Base-by-base conservation (phyloP, 2,888 invertebrate species). In the Cryptocephalus moraei region DNA sequence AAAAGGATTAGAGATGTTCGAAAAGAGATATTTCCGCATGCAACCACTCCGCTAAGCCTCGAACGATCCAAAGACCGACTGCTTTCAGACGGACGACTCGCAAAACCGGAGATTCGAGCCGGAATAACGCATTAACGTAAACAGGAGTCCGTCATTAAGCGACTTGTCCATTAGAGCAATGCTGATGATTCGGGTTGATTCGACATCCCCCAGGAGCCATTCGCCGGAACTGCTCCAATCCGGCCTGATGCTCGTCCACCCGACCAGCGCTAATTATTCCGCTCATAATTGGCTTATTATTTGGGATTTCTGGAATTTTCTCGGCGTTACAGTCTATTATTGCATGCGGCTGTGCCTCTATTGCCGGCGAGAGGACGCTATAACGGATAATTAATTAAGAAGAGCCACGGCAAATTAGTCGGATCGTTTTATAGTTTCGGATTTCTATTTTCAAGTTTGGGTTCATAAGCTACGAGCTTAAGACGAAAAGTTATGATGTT, bases 111-210 rank as follows among this genome's bases (percentile, higher is more conserved):
- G 22, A 22, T 22, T 22, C 22, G 22, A 22, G 36, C 56, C 56
- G 56, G 60, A 60, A 62, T 62, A 54, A 55, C 55, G 58, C 62
- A 61, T 61, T 62, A 62, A 59, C 62, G 63, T 64, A 62, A 63
- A 64, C 64, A 64, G 59, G 54, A 61, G 57, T 63, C 60, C 60
- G 63, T 65, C 63, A 64, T 65, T 65, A 65, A 52, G 57, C 61
- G 60, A 60, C 62, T 64, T 64, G 64, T 64, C 62, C 62, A 63
- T 63, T 63, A 62, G 60, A 55, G 53, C 52, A 56, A 56, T 55
- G 59, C 51, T 57, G 62, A 62, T 62, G 62, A 62, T 62, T 59
- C 58, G 54, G 58, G 59, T 56, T 62, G 59, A 60, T 61, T 58
- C 58, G 8, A 50, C 59, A 58, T 59, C 58, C 60, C 63, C 49